These are phyloP conservation scores for Urocyon cinereoargenteus DNA, from an alignment of 2,797 vertebrate species.

Conservation along the genomic window DNA sequence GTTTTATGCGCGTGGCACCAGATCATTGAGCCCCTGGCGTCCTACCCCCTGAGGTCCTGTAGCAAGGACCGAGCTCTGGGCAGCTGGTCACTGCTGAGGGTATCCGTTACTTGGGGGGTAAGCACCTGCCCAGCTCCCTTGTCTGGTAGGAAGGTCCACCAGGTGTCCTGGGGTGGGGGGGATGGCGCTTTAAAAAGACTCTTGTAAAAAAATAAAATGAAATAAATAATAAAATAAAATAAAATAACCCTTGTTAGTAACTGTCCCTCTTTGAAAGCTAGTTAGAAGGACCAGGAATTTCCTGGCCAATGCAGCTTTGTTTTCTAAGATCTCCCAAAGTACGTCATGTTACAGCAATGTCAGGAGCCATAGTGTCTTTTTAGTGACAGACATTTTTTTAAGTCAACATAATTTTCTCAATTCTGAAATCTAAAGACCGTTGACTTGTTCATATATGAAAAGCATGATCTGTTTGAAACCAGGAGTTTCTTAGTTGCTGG, in stretches of 20 bases:
- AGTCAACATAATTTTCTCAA: background rate
- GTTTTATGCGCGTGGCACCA: fast-evolving
- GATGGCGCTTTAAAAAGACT: no score
- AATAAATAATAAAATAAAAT: no score
- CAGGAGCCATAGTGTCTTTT: background rate
- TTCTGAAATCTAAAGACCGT: background rate
- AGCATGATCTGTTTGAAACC: background rate
- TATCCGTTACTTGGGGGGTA: background rate
- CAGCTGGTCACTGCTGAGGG: background rate
- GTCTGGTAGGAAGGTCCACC: background rate
- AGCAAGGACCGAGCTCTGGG: background rate
- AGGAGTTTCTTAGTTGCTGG: no score
- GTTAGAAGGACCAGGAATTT: background rate
- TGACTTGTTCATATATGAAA: background rate
- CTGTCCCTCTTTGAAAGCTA: background rate
- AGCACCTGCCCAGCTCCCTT: background rate
- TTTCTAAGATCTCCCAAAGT: background rate
- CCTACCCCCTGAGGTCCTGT: fast-evolving
- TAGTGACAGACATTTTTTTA: background rate
- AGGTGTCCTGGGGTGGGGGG: background rate
- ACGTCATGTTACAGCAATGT: background rate
- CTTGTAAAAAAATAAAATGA: no score
- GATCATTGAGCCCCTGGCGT: no score
- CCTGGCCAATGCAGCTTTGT: background rate
- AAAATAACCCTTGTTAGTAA: no score